These are phyloP conservation scores for Montifringilla adamsi DNA, from an alignment of 2,113 vertebrate species.

Conservation along the genomic window DNA sequence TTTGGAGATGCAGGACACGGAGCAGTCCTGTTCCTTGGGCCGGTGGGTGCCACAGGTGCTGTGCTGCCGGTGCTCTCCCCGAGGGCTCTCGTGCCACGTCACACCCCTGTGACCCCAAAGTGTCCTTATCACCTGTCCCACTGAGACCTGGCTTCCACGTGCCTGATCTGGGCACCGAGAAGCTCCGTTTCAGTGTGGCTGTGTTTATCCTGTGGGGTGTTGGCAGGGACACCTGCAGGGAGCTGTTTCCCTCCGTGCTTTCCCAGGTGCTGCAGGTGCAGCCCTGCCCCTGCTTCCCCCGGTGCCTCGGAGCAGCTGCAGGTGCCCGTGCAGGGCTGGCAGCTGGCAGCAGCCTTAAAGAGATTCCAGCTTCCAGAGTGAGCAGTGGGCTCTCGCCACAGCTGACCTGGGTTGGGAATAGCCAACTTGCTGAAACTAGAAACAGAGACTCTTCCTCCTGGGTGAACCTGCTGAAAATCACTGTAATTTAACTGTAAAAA, in stretches of 20 bases:
- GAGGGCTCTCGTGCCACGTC: not conserved
- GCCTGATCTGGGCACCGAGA: fast-evolving
- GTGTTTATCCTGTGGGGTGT: fast-evolving
- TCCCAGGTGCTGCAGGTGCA: not conserved
- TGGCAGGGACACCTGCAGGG: not conserved
- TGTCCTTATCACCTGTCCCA: not conserved
- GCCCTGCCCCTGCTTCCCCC: not conserved
- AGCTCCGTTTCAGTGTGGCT: not conserved
- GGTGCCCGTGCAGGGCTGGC: not conserved
- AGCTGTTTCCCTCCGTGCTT: not conserved
- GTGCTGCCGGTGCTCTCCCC: not conserved
- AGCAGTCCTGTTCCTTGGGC: not conserved
- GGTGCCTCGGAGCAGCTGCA: not conserved
- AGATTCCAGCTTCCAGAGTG: not conserved
- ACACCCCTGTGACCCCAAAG: fast-evolving
- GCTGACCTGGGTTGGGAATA: not conserved
- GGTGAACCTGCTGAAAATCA: not conserved
- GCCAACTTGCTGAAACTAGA: not conserved
- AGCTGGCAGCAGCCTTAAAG: fast-evolving
- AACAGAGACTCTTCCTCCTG: not conserved
- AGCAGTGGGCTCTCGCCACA: not conserved
- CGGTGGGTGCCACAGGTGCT: not conserved
- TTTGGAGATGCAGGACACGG: not conserved
- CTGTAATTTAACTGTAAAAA: conserved; percentile 67
- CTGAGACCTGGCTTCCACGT: not conserved